Conservation (phyloP, 1,140 invertebrate genomes). For the Apis dorsata region DNA sequence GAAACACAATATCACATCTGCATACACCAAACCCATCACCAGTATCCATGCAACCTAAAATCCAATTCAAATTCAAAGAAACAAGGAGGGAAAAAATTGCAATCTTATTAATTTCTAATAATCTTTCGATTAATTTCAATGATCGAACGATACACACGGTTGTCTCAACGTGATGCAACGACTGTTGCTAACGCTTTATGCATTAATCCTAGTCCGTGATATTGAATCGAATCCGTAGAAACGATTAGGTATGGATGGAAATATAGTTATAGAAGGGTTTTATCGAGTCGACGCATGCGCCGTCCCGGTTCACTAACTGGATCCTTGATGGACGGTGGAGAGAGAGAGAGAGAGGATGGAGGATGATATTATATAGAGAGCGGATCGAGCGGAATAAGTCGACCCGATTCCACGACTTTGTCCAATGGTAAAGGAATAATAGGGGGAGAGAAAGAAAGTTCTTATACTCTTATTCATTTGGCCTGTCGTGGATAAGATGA, state of each 20-base stretch:
- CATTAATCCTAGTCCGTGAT: not conserved
- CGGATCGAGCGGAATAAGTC: slow-evolving; percentile 63
- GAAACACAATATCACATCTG: too few relatives aligned
- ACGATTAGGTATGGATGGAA: not conserved
- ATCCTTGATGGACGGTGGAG: slow-evolving; percentile 59
- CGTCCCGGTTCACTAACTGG: slow-evolving; percentile 48
- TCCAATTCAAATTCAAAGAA: too few relatives aligned
- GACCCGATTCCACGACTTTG: slow-evolving; percentile 46
- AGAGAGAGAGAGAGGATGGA: not conserved
- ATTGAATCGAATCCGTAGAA: not conserved
- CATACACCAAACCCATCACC: too few relatives aligned
- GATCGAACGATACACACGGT: too few relatives aligned
- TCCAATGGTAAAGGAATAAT: slow-evolving; percentile 47
- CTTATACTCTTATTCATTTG: not conserved
- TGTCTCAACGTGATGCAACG: too few relatives aligned
- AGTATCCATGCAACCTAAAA: too few relatives aligned
- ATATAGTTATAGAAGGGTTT: slow-evolving; percentile 40
- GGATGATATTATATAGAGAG: slow-evolving; percentile 51
- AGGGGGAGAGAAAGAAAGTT: slow-evolving; percentile 27
- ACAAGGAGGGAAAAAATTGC: not conserved
- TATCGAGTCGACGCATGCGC: slow-evolving; percentile 37
- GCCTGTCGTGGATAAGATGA: slow-evolving; percentile 33
- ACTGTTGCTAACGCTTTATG: too few relatives aligned
- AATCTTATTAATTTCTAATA: too few relatives aligned
- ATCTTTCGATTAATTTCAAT: too few relatives aligned